Evolutionary conservation across 2,797 vertebrate genomes (phyloP).

Genomic region (Capromys pilorides): DNA sequence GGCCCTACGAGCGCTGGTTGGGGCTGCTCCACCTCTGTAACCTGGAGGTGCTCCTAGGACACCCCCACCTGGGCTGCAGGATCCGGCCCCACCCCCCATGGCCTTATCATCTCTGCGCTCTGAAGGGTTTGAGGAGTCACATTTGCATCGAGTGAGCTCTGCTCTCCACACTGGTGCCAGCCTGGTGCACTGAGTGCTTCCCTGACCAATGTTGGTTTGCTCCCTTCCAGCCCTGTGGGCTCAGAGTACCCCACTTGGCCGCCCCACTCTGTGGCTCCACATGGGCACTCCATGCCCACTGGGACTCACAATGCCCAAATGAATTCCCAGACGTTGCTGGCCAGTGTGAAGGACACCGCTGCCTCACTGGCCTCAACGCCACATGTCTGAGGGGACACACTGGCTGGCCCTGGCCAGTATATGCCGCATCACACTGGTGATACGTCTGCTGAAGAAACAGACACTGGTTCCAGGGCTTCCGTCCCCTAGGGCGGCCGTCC

Average conservation of each 20-base stretch:
- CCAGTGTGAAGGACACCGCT: background rate
- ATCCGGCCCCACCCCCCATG: too few species aligned
- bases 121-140: too few species aligned
- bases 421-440: too few species aligned
- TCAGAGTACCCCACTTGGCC: background rate
- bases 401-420: background rate
- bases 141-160: too few species aligned
- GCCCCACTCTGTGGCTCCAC: too few species aligned
- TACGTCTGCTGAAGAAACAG: too few species aligned
- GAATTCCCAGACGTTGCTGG: background rate
- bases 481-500: background rate
- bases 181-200: background rate
- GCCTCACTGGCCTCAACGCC: background rate
- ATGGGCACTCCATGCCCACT: too few species aligned
- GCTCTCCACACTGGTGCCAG: background rate
- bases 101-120: accelerated
- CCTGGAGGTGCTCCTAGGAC: background rate
- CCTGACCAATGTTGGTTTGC: accelerated
- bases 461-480: background rate
- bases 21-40: background rate
- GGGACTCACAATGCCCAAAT: background rate
- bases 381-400: background rate
- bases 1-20: background rate
- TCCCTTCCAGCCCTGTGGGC: background rate
- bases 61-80: background rate